Conservation (phyloP, 2,797 vertebrate species). For the Etheostoma perlongum region DNA sequence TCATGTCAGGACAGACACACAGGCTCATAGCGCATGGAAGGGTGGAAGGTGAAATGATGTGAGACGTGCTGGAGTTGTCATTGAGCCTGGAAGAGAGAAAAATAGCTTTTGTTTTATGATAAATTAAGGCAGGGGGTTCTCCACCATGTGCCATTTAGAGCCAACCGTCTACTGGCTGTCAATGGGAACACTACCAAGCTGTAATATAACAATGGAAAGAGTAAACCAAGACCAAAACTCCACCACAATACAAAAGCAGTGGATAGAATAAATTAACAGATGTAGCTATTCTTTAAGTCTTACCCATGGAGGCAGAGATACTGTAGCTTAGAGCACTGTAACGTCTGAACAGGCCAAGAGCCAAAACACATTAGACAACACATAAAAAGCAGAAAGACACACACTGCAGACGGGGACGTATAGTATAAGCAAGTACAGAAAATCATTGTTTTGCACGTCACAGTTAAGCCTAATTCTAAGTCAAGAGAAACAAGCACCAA, state of each 20-base stretch:
- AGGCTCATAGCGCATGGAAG: constrained; percentile 7
- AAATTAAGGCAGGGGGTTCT: constrained; percentile 23
- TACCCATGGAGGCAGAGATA: neutral
- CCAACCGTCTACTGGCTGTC: neutral
- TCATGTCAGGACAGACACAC: constrained; percentile 50
- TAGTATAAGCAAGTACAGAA: too few species aligned
- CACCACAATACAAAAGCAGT: neutral
- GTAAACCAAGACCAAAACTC: neutral
- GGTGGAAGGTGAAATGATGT: constrained; percentile 46
- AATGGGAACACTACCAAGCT: neutral
- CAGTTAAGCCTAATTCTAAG: too few species aligned
- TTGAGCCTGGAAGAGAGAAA: constrained; percentile 27
- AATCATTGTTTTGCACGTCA: too few species aligned
- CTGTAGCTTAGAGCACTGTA: neutral
- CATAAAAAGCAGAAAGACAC: neutral
- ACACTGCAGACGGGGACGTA: neutral
- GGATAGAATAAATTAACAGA: neutral
- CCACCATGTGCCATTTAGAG: neutral
- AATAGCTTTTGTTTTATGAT: constrained; percentile 42
- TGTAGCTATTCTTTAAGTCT: neutral
- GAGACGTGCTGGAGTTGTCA: constrained; percentile 41
- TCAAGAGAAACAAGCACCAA: too few species aligned
- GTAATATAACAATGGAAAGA: neutral
- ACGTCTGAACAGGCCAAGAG: neutral
- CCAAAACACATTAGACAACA: neutral